Evolutionary conservation across 2,888 invertebrate species (phyloP).

Genomic region (Ypsolopha sequella): DNA sequence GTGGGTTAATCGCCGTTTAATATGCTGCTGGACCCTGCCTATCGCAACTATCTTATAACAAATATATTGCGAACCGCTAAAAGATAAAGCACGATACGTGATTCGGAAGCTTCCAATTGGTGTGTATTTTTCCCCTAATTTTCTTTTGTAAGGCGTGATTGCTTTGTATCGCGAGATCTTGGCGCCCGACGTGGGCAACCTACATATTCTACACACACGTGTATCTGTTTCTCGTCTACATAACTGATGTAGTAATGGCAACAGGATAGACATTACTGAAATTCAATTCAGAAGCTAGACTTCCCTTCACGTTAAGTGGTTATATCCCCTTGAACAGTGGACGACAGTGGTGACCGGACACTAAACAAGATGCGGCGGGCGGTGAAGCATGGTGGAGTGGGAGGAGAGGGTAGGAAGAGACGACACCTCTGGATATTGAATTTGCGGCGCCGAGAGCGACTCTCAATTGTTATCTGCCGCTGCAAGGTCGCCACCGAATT

Average conservation of each 20-base stretch:
- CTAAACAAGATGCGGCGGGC: constrained; percentile 25
- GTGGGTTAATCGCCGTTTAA: constrained; percentile 68
- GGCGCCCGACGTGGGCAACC: constrained; percentile 10
- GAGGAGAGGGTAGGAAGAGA: constrained; percentile 21
- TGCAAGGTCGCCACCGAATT: constrained; percentile 56
- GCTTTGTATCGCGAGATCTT: constrained; percentile 2
- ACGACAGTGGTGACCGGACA: constrained; percentile 40
- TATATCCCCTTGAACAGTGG: constrained; percentile 51
- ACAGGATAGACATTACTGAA: constrained; percentile 26
- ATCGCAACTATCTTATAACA: constrained; percentile 25
- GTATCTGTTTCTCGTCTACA: not conserved
- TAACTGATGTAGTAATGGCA: not conserved
- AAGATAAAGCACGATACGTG: constrained; percentile 36
- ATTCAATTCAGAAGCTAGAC: constrained; percentile 59
- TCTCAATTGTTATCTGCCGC: constrained; percentile 64
- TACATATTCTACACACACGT: not conserved
- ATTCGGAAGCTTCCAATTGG: constrained; percentile 21
- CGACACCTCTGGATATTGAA: constrained; percentile 67
- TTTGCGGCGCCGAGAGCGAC: constrained; percentile 50
- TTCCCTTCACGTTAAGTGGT: constrained; percentile 65
- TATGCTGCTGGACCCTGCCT: constrained; percentile 48
- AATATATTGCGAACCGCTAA: constrained; percentile 25
- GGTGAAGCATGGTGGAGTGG: constrained; percentile 3
- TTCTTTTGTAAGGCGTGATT: constrained; percentile 14
- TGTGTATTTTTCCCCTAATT: constrained; percentile 20